These are phyloP conservation scores for Protonemura montana DNA, from an alignment of 2,888 invertebrate genomes.

Conservation along the genomic window DNA sequence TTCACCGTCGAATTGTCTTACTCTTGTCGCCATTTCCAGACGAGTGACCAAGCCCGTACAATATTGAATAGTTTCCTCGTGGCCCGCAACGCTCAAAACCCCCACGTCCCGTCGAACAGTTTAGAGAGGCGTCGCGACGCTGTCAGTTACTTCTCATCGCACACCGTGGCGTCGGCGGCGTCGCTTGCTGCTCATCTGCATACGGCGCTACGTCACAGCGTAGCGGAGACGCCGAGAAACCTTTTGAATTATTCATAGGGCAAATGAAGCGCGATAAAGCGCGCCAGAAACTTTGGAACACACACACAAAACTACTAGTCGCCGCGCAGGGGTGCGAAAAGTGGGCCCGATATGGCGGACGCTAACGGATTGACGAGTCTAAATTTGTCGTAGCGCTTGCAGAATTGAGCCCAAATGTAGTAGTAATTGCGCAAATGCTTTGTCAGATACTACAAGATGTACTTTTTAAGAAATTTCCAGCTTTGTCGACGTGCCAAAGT, in stretches of 20 bases:
- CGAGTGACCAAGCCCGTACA: background rate
- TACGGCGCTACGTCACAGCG: constrained; percentile 40
- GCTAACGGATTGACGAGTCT: too few species aligned
- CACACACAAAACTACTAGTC: background rate
- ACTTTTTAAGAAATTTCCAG: too few species aligned
- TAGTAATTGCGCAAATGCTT: too few species aligned
- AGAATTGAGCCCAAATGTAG: too few species aligned
- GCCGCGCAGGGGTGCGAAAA: background rate
- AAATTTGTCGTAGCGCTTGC: too few species aligned
- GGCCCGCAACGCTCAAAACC: background rate
- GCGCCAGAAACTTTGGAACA: constrained; percentile 30
- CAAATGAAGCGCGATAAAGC: constrained; percentile 47
- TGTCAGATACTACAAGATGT: too few species aligned
- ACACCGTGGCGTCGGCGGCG: constrained; percentile 1
- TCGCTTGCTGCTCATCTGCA: constrained; percentile 34
- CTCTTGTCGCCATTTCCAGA: background rate
- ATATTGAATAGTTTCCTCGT: constrained; percentile 16
- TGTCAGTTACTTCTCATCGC: constrained; percentile 21
- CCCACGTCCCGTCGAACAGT: constrained; percentile 5
- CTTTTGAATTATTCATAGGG: constrained; percentile 47
- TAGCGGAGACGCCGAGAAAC: constrained; percentile 39
- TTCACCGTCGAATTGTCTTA: background rate
- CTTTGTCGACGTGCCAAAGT: too few species aligned
- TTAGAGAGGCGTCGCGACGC: background rate
- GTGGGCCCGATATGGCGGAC: too few species aligned